phyloP scores from a whole-genome alignment of 2,797 vertebrate species.

The Fringilla coelebs region DNA sequence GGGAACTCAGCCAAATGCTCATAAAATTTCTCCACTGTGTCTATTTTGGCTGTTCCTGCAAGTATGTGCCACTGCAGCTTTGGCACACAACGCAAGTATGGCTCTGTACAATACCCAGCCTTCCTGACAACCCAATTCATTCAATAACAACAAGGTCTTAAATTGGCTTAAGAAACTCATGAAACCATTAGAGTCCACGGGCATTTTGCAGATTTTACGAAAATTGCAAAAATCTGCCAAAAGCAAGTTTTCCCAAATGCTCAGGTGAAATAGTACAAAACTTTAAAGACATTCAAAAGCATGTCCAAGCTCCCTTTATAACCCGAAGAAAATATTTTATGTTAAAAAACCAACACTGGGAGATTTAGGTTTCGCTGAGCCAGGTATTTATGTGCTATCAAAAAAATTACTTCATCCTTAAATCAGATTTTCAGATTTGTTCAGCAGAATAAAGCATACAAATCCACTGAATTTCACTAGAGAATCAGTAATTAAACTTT shows the following conservation, averaged over 20 bases:
- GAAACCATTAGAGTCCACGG: background rate
- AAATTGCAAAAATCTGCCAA: background rate
- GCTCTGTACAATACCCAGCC: background rate
- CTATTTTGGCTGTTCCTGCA: constrained; percentile 46
- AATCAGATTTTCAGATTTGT: background rate
- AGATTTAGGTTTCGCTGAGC: background rate
- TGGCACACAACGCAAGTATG: background rate
- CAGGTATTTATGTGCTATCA: background rate
- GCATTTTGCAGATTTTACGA: background rate
- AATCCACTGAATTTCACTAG: background rate
- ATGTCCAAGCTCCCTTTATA: background rate
- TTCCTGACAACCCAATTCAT: background rate
- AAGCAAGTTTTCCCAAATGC: background rate
- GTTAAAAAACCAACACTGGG: background rate
- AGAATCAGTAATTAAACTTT: background rate
- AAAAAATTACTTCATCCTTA: background rate
- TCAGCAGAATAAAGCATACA: background rate
- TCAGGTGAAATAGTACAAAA: background rate
- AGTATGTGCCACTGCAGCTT: constrained; percentile 47
- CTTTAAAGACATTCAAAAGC: background rate
- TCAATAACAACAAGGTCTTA: background rate
- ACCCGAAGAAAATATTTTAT: background rate
- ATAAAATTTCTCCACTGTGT: constrained; percentile 35
- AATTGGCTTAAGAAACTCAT: background rate
- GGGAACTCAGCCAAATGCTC: background rate